A percentile compares a stretch with the other conserved stretches of the same genome.
phyloP scores from a whole-genome alignment of 1,140 invertebrate genomes.

The Tetramorium parvispinum region DNA sequence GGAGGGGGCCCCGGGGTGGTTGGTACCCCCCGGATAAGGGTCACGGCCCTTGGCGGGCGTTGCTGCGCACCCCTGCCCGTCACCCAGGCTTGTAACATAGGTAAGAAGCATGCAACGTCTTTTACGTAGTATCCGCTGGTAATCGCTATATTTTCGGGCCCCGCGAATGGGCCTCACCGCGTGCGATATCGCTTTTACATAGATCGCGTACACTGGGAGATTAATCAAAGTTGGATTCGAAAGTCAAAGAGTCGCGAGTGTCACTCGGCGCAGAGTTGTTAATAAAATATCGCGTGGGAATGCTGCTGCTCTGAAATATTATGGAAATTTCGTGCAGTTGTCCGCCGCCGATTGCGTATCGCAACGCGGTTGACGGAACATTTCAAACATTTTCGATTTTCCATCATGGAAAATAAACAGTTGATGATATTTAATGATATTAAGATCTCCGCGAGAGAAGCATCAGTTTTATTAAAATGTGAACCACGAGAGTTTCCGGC shows the following conservation, averaged over 20 bases:
- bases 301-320: constrained; percentile 3
- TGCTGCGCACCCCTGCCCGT: constrained; percentile 85
- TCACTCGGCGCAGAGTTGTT: background rate
- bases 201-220: background rate
- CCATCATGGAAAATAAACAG: background rate
- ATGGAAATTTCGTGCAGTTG: background rate
- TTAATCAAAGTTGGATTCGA: background rate
- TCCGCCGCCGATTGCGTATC: background rate
- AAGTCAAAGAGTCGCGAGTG: background rate
- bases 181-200: background rate
- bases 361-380: background rate
- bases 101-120: constrained; percentile 72
- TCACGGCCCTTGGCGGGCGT: constrained; percentile 83
- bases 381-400: background rate
- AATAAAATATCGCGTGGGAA: background rate
- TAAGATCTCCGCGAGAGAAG: background rate
- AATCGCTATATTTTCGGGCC: background rate
- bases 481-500: no score
- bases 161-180: background rate
- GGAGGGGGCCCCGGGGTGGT: constrained; percentile 89
- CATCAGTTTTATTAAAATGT: background rate
- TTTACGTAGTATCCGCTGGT: constrained; percentile 36
- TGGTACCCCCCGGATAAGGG: constrained; percentile 84
- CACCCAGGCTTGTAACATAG: constrained; percentile 85
- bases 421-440: background rate